These are phyloP conservation scores for Puntigrus tetrazona DNA, from an alignment of 2,113 vertebrate species.

Conservation along the genomic window DNA sequence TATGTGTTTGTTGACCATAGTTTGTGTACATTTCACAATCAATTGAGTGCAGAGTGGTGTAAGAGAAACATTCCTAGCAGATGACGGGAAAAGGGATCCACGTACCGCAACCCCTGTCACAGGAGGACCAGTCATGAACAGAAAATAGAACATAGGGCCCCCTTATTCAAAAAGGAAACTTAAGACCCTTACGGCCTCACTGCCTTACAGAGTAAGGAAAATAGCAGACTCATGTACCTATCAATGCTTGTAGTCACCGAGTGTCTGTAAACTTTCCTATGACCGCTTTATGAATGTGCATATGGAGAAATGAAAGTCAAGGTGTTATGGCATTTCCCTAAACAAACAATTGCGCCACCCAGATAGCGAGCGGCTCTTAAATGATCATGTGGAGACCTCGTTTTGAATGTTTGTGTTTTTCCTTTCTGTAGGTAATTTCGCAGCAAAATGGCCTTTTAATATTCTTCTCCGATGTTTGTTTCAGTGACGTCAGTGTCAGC, in stretches of 20 bases:
- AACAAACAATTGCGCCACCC: slow-evolving; percentile 13
- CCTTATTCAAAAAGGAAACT: slow-evolving; percentile 8
- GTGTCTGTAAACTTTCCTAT: not conserved
- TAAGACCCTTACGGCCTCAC: not conserved
- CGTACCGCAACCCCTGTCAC: not conserved
- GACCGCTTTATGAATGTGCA: not conserved
- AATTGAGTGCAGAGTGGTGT: slow-evolving; percentile 26
- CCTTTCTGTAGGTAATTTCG: not conserved
- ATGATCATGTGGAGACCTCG: not conserved
- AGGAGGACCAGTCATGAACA: slow-evolving; percentile 15
- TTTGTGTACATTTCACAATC: slow-evolving; percentile 33
- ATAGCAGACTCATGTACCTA: not conserved
- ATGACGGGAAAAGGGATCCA: slow-evolving; percentile 48
- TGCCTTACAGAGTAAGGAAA: slow-evolving; percentile 42
- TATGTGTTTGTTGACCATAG: slow-evolving; percentile 12
- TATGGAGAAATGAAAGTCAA: slow-evolving; percentile 46
- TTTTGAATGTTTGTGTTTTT: not conserved
- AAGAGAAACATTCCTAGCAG: slow-evolving; percentile 50
- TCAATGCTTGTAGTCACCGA: not conserved
- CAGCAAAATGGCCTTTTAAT: not conserved
- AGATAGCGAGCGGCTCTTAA: not conserved
- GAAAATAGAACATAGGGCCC: slow-evolving; percentile 22
- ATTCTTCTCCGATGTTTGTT: not conserved
- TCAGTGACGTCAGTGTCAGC: not conserved
- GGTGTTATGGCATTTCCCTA: slow-evolving; percentile 12